These are phyloP conservation scores for Lampris incognitus DNA, from an alignment of 2,113 vertebrate genomes.

Conservation along the genomic window DNA sequence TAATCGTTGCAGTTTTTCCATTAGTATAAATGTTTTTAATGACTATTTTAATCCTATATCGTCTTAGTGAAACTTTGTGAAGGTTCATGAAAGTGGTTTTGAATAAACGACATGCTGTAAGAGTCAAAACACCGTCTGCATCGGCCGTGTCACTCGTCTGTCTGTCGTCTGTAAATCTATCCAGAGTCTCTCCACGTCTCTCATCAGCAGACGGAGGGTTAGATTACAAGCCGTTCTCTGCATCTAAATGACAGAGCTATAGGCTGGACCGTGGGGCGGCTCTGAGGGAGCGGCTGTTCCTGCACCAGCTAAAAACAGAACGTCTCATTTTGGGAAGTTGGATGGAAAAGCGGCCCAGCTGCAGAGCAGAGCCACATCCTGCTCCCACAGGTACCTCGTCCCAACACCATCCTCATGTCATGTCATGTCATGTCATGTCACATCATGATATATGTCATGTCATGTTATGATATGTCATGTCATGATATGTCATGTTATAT, in stretches of 20 bases:
- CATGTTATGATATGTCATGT: no score
- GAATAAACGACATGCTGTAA: constrained; percentile 61
- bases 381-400: no score
- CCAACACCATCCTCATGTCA: no score
- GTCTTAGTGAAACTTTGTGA: constrained; percentile 13
- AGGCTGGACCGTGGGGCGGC: constrained; percentile 28
- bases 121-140: neutral
- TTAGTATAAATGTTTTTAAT: constrained; percentile 31
- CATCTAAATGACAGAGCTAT: neutral
- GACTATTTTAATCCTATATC: constrained; percentile 19
- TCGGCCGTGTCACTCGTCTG: no score
- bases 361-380: constrained; percentile 29
- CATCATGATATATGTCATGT: no score
- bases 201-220: no score
- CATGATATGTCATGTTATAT: no score
- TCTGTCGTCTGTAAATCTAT: no score
- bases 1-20: constrained; percentile 39
- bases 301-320: constrained; percentile 55
- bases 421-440: no score
- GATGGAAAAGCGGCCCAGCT: constrained; percentile 30
- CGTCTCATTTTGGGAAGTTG: constrained; percentile 46
- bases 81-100: constrained; percentile 27
- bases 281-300: constrained; percentile 34
- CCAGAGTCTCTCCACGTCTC: no score
- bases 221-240: no score